A percentile compares a stretch with the other conserved stretches of the same genome.
These are phyloP conservation scores for Asbolus verrucosus DNA, from an alignment of 1,140 invertebrate species.

Conservation along the genomic window DNA sequence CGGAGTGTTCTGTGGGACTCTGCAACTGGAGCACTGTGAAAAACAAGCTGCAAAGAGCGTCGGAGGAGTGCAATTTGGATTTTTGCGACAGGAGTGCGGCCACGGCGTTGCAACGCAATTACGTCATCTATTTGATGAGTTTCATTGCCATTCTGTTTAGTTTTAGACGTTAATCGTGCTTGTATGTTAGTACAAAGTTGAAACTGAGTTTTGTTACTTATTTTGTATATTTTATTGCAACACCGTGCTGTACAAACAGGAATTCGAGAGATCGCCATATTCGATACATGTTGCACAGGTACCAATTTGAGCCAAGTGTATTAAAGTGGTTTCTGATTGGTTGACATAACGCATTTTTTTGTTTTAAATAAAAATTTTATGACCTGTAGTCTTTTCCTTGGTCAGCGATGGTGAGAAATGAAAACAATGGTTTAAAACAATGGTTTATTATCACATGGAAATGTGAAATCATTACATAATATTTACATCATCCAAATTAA, in stretches of 20 bases:
- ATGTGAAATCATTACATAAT: constrained; percentile 54
- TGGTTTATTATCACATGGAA: constrained; percentile 51
- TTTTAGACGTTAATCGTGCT: not conserved
- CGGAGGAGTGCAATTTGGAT: constrained; percentile 56
- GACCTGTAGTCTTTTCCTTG: no score
- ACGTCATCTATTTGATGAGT: constrained; percentile 12
- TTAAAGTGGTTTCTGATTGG: not conserved
- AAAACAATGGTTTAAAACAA: constrained; percentile 25
- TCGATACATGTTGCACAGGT: not conserved
- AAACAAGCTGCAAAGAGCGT: constrained; percentile 52
- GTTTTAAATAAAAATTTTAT: constrained; percentile 2
- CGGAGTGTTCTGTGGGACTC: constrained; percentile 71
- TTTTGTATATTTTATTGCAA: constrained; percentile 35
- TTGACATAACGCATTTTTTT: not conserved
- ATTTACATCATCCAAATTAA: constrained; percentile 47
- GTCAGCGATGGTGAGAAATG: not conserved
- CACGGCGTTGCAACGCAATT: not conserved
- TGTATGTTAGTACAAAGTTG: constrained; percentile 25
- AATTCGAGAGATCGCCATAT: not conserved
- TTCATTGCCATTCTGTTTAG: constrained; percentile 13
- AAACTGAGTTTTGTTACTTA: constrained; percentile 20
- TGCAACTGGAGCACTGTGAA: constrained; percentile 69
- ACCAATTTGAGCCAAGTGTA: constrained; percentile 4
- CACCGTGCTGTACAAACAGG: constrained; percentile 20
- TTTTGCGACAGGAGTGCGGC: constrained; percentile 53